Conservation (phyloP, 2,113 vertebrate species). For the Myrmecobius fasciatus region DNA sequence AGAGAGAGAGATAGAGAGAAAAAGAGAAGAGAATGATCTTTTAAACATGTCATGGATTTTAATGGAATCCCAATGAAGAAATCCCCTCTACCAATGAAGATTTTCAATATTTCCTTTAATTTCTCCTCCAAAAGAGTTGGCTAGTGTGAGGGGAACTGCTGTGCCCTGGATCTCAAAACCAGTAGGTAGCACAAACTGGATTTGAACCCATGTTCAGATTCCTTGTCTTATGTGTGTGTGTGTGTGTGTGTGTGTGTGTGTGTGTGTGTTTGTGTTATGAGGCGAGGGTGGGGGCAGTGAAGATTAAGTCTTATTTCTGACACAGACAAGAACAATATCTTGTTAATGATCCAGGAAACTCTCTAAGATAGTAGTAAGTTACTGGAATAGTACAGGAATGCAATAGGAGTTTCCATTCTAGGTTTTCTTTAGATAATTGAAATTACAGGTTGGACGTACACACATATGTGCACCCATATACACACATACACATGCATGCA, state of each 20-base stretch:
- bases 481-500: background rate
- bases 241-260: too few species aligned
- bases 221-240: background rate
- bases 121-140: background rate
- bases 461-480: background rate
- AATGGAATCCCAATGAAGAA: background rate
- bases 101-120: background rate
- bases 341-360: background rate
- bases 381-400: background rate
- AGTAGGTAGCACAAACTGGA: background rate
- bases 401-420: background rate
- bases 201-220: background rate
- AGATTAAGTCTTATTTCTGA: background rate
- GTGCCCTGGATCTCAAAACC: background rate
- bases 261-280: background rate
- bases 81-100: background rate
- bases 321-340: background rate
- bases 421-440: background rate
- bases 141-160: background rate
- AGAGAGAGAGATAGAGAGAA: too few species aligned
- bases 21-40: too few species aligned
- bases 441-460: background rate
- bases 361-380: background rate
- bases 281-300: too few species aligned
- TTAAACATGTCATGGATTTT: background rate